Base-by-base conservation (phyloP, 2,888 invertebrate genomes). In the Orthosia cruda region DNA sequence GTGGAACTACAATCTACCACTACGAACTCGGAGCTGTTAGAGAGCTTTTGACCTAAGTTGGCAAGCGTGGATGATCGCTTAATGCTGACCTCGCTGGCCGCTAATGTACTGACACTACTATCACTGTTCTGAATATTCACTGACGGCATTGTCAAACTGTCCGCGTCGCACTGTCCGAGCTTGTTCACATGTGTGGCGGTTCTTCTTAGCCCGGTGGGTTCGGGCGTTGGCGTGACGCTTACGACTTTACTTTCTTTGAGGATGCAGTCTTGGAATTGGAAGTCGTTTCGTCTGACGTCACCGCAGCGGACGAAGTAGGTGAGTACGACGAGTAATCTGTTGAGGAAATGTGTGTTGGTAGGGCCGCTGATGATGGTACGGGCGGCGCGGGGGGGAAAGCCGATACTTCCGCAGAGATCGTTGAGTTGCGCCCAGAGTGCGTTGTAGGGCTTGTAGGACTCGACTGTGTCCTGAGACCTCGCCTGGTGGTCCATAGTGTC, bases 361-460 rank as follows among this genome's bases (percentile, higher is more conserved):
- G 97, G 93, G 49, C 98, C 98, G 49, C 98, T 97, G 83, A 99
- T 97, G 69, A 99, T 97, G 7, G 99, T 99, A 80, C 98, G 97
- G 0, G 98, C 97, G 54, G 98, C 96, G 92, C 98, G 97, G 0
- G 98, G 97, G 0, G 99, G 98, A 92, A 97, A 97, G 3, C 98
- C 99, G 59, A 98, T 97, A 68, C 98, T 98, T n/a, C 99, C 99
- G 91, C 98, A 98, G 45, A 99, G 95, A 92, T 99, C 99, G 50
- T 98, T 97, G 80, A 99, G 97, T 90, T 99, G 99, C 0, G 98
- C 98, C 99, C 99, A 99, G 0, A 99, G 94, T 0, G 99, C 98
- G 95, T 99, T 99, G 93, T 98, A 99, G 0, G 98, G 98, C 2
- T 91, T 90, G 20, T 78, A 82, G 0, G 87, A 58, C 5, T 89